Percentiles rank a stretch among this genome's conserved stretches.
phyloP scores from a whole-genome alignment of 2,113 vertebrate genomes.

The Heterotilapia buettikoferi region DNA sequence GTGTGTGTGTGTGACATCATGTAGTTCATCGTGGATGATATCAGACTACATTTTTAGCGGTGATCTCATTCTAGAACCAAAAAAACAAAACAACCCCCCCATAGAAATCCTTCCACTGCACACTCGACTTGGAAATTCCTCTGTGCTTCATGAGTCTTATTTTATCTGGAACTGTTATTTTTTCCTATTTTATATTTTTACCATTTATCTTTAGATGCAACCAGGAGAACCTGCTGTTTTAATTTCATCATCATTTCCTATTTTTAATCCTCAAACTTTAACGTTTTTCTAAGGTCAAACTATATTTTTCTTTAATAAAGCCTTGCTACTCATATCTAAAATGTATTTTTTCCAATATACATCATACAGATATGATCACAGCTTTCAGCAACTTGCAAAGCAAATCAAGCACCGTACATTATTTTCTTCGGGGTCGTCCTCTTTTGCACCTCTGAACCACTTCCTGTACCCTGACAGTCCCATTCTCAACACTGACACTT shows the following conservation, averaged over 20 bases:
- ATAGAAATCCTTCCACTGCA: background rate
- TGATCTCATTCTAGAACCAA: slow-evolving; percentile 17
- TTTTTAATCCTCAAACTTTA: background rate
- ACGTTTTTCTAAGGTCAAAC: background rate
- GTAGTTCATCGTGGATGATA: slow-evolving; percentile 14
- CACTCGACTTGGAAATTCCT: background rate
- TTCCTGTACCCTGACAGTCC: background rate
- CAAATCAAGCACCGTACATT: background rate
- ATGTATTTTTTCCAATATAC: background rate
- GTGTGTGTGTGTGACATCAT: background rate
- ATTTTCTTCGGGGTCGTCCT: background rate
- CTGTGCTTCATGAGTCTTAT: background rate
- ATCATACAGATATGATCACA: background rate
- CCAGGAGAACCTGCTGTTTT: background rate
- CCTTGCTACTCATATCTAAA: background rate
- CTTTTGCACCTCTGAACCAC: background rate
- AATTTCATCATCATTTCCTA: background rate
- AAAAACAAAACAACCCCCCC: background rate
- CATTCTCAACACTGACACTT: background rate
- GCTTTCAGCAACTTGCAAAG: background rate
- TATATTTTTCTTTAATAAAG: background rate
- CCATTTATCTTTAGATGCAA: background rate
- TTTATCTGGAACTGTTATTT: background rate
- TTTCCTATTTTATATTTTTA: background rate
- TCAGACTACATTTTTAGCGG: slow-evolving; percentile 22